Percentiles rank a stretch among this genome's conserved stretches.
phyloP scores from a whole-genome alignment of 2,113 vertebrate genomes.

The Nyctereutes procyonoides region DNA sequence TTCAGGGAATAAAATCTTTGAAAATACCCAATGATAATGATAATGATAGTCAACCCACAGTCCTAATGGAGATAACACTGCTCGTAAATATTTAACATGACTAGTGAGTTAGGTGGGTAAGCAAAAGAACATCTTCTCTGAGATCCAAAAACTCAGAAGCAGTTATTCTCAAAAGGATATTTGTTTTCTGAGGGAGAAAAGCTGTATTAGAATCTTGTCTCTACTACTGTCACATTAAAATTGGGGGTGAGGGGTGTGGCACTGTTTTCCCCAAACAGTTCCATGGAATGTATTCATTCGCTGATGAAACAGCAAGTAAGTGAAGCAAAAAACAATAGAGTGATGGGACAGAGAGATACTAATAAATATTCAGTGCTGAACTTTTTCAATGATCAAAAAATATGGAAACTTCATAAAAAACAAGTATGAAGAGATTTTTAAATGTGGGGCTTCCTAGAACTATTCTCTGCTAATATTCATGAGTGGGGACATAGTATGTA shows the following conservation, averaged over 20 bases:
- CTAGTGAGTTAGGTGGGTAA: background rate
- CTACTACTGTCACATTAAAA: background rate
- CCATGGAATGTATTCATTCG: background rate
- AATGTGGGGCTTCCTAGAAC: background rate
- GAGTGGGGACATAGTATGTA: background rate
- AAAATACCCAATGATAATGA: background rate
- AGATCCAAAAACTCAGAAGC: background rate
- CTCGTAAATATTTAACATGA: background rate
- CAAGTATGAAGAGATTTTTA: background rate
- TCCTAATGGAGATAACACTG: background rate
- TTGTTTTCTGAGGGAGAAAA: background rate
- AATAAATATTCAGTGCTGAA: background rate
- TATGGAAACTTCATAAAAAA: background rate
- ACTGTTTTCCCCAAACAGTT: background rate
- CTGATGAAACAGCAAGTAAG: background rate
- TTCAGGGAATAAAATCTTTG: background rate
- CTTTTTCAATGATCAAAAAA: background rate
- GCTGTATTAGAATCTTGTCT: background rate
- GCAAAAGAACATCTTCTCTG: background rate
- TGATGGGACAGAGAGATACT: background rate
- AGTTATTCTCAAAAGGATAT: background rate
- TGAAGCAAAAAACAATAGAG: background rate
- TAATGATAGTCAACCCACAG: background rate
- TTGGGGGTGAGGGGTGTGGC: accelerated
- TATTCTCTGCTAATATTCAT: background rate